phyloP scores from a whole-genome alignment of 2,113 vertebrate genomes.

The Asarcornis scutulata region DNA sequence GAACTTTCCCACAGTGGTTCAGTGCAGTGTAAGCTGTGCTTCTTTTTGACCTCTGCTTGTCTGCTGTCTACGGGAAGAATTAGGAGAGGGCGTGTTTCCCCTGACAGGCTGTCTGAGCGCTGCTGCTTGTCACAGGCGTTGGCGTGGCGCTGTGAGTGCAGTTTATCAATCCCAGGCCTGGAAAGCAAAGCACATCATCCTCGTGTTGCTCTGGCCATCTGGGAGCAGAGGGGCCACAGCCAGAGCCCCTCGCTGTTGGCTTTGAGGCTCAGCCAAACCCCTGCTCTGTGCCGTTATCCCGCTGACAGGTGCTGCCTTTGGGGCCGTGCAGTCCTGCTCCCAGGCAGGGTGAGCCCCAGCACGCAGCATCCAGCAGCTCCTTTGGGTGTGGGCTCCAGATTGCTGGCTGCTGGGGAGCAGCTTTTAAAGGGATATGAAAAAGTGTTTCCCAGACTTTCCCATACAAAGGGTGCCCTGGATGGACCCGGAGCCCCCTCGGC shows the following conservation, averaged over 20 bases:
- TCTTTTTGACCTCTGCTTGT: neutral
- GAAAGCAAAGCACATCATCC: neutral
- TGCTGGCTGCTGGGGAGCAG: too few relatives aligned
- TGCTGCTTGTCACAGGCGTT: too few relatives aligned
- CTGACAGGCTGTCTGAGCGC: neutral
- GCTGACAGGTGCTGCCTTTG: too few relatives aligned
- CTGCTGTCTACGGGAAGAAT: neutral
- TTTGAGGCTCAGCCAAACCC: neutral
- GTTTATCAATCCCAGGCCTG: neutral
- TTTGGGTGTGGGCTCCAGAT: too few relatives aligned
- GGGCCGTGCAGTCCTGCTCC: too few relatives aligned
- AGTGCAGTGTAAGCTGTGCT: accelerated
- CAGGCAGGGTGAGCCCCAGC: too few relatives aligned
- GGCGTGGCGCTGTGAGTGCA: neutral
- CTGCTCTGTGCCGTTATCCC: too few relatives aligned
- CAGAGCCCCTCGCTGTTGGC: neutral
- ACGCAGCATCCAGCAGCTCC: too few relatives aligned
- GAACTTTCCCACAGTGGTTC: neutral
- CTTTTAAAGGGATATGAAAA: too few relatives aligned
- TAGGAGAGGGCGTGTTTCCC: neutral
- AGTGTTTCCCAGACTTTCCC: too few relatives aligned
- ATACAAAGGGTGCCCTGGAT: too few relatives aligned
- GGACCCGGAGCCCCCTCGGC: too few relatives aligned
- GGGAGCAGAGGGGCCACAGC: neutral
- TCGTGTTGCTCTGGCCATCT: accelerated